Conservation (phyloP, 2,797 vertebrate species). For the Rhincodon typus region DNA sequence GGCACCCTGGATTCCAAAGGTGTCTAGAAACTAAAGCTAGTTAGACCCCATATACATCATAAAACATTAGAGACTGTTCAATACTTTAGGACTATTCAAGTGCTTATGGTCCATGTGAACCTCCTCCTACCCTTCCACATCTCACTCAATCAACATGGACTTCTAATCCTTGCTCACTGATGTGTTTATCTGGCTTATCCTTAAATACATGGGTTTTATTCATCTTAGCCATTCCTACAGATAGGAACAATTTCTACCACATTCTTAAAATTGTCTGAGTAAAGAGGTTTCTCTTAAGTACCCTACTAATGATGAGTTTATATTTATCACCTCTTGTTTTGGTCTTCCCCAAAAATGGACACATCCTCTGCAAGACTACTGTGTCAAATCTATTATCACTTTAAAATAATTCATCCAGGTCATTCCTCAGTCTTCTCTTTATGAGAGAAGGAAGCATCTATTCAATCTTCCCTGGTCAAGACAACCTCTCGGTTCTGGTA, state of each 20-base stretch:
- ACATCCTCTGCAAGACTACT: background rate
- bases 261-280: background rate
- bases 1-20: too few species aligned
- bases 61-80: too few species aligned
- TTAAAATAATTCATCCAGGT: background rate
- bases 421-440: background rate
- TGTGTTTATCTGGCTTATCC: background rate
- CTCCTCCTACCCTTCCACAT: too few species aligned
- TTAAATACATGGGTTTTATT: background rate
- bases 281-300: background rate
- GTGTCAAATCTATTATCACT: too few species aligned
- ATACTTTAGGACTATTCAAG: too few species aligned
- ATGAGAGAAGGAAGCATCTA: too few species aligned
- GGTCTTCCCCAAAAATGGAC: too few species aligned
- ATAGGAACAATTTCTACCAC: background rate
- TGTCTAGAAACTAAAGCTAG: too few species aligned
- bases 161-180: background rate
- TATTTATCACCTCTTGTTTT: background rate
- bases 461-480: background rate
- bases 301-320: background rate
- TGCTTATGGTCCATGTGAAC: too few species aligned
- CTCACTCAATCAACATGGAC: too few species aligned
- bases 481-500: background rate
- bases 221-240: background rate
- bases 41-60: too few species aligned